These are phyloP conservation scores for Psammodynastes pulverulentus DNA, from an alignment of 2,113 vertebrate species.

Conservation along the genomic window DNA sequence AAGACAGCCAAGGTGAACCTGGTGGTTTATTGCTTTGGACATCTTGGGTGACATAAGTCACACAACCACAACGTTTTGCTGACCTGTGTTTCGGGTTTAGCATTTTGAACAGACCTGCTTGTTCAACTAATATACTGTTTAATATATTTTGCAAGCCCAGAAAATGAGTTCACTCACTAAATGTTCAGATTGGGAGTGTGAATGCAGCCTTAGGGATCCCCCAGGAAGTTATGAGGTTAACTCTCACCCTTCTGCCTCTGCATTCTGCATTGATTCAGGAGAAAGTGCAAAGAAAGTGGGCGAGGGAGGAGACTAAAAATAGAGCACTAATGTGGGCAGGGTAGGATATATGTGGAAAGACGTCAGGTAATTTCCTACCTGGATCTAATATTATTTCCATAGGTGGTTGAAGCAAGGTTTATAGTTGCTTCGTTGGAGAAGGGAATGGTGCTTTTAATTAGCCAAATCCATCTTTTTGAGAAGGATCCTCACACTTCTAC, in stretches of 20 bases:
- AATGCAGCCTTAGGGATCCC: background rate
- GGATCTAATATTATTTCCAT: background rate
- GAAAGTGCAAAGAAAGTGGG: background rate
- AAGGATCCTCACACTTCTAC: background rate
- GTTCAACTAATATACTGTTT: background rate
- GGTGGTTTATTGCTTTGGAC: background rate
- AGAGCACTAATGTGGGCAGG: background rate
- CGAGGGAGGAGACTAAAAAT: background rate
- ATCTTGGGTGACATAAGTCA: background rate
- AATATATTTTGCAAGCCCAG: background rate
- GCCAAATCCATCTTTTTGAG: background rate
- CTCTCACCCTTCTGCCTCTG: background rate
- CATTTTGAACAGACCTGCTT: background rate
- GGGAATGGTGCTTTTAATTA: background rate
- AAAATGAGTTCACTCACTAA: background rate
- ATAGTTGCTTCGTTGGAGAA: background rate
- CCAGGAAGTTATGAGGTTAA: background rate
- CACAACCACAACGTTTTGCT: background rate
- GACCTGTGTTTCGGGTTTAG: background rate
- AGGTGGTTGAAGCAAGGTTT: background rate
- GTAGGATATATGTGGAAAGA: background rate
- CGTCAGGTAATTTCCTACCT: background rate
- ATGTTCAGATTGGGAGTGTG: background rate
- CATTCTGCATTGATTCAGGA: background rate
- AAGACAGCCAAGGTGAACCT: background rate